Conservation (phyloP, 1,140 invertebrate genomes). For the Ectropis grisescens region DNA sequence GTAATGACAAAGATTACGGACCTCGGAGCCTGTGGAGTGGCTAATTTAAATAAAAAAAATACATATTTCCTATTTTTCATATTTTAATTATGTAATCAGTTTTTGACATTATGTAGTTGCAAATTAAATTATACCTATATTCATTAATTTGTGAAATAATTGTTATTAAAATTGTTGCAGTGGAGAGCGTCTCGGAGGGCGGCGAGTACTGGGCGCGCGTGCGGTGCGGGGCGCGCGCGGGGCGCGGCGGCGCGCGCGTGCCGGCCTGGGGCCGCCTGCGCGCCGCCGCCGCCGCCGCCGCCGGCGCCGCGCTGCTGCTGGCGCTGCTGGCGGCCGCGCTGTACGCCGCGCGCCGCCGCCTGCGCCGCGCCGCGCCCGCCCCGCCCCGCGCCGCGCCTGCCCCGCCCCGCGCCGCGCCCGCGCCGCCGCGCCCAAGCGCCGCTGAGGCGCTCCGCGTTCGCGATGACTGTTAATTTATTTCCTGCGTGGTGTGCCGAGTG, state of each 20-base stretch:
- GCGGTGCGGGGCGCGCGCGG: conserved; percentile 25
- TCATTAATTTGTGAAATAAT: no score
- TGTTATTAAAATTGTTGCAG: no score
- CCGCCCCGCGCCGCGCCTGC: conserved; percentile 9
- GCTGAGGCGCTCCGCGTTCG: neutral
- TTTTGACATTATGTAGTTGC: no score
- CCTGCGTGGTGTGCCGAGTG: neutral
- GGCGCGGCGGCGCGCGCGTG: conserved; percentile 26
- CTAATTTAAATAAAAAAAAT: no score
- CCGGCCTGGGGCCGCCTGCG: conserved; percentile 41
- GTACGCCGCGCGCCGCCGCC: conserved; percentile 25
- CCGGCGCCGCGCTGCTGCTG: conserved; percentile 35
- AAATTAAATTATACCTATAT: no score
- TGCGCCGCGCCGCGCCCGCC: conserved; percentile 12
- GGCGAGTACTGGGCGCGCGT: conserved; percentile 38
- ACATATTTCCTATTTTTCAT: no score
- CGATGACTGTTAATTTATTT: no score
- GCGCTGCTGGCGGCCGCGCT: conserved; percentile 27
- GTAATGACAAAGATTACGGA: no score
- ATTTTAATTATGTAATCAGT: no score
- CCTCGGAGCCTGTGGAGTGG: no score
- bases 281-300: conserved; percentile 28
- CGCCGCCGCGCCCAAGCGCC: conserved; percentile 3
- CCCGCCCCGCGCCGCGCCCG: conserved; percentile 26
- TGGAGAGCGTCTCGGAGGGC: conserved; percentile 36